Evolutionary conservation across 2,888 invertebrate genomes (phyloP), one percentile per base, ranked within the genome.

Genomic region (Polydesmus complanatus): DNA sequence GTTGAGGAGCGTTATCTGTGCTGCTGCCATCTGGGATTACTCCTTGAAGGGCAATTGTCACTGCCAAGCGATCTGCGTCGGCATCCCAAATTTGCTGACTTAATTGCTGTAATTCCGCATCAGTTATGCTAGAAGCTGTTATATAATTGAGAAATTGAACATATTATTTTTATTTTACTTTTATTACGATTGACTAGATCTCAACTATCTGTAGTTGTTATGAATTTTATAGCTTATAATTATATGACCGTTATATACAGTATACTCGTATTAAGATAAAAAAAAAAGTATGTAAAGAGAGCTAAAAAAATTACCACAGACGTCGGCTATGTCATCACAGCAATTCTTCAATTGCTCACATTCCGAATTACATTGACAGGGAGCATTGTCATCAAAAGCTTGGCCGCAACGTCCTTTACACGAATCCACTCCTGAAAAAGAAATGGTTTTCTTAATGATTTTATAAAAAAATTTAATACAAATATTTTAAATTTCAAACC

Each of bases 1-100:
- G 84, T 67, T 78, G 73, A 27, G 86, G 81, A 8, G 89, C 87
- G 73, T 83, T 82, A 71, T 90, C 89, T n/a, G 76, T 78, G 60
- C 75, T 75, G 19, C 83, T 83, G 57, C 79, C 79, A 8, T 86
- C 84, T 1, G 82, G 80, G 0, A 88, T 88, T 71, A 81, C 81
- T 64, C 83, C 83, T 75, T 90, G 89, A 63, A 82, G 53, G n/a
- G 19, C 53, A 25, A 23, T 23, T 23, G 25, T 25, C 21, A 53
- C 53, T 3, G 11, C 18, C 18, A 53, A 22, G 18, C 53, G 53
- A 23, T 53, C 25, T 3, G 18, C 53, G 23, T 53, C 53, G 11
- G 22, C 25, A 14, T 53, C 21, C 11, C 25, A 53, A 2, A 53
- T n/a, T 14, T 11, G 11, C 3, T 53, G 8, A 37, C 37, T 37